A percentile compares a stretch with the other conserved stretches of the same genome.
Evolutionary conservation across 2,888 invertebrate genomes (phyloP).

Genomic region (Lumbricus terrestris): DNA sequence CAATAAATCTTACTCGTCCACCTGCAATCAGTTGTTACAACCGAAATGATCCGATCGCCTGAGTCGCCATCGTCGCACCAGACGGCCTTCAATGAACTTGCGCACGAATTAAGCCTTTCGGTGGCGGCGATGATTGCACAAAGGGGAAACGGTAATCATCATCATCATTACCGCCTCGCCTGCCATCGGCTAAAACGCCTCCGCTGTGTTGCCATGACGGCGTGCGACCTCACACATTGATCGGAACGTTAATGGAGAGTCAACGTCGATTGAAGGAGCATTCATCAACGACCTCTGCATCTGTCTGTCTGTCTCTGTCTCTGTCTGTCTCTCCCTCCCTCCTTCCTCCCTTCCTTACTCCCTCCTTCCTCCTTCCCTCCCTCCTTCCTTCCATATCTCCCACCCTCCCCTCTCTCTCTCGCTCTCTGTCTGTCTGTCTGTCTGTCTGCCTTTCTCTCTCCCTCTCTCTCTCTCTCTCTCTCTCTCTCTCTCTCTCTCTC

Average conservation of each 20-base stretch:
- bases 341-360: too few relatives aligned
- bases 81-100: neutral
- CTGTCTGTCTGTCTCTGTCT: too few relatives aligned
- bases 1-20: neutral
- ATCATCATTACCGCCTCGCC: neutral
- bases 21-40: neutral
- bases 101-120: neutral
- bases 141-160: neutral
- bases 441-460: too few relatives aligned
- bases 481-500: too few relatives aligned
- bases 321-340: too few relatives aligned
- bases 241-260: neutral
- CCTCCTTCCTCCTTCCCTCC: too few relatives aligned
- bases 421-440: too few relatives aligned
- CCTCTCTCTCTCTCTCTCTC: too few relatives aligned
- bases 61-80: neutral
- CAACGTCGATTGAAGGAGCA: neutral
- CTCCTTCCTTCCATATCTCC: too few relatives aligned
- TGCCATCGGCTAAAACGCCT: neutral
- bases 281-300: neutral
- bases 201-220: neutral
- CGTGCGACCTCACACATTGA: neutral
- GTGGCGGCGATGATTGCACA: neutral
- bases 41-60: neutral
- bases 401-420: too few relatives aligned